A percentile compares a stretch with the other conserved stretches of the same genome.
Evolutionary conservation across 2,888 invertebrate genomes (phyloP).

Genomic region (Orchesella flavescens): DNA sequence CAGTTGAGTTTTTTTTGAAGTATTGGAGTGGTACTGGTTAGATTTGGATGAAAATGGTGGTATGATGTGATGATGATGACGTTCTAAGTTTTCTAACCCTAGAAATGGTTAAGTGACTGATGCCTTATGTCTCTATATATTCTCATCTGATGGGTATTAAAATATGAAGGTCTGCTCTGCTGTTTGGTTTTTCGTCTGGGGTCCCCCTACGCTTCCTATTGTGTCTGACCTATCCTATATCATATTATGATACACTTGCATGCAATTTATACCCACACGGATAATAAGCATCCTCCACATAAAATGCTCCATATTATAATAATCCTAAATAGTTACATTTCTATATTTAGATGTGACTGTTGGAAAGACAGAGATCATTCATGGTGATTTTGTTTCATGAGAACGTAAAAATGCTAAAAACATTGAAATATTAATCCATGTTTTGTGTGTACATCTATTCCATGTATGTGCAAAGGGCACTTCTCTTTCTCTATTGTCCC

Average conservation of each 20-base stretch:
- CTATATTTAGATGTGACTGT: constrained; percentile 3
- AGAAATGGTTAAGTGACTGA: constrained; percentile 34
- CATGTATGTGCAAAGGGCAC: neutral
- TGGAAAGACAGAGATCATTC: constrained; percentile 20
- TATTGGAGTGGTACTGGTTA: constrained; percentile 48
- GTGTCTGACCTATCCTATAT: constrained; percentile 7
- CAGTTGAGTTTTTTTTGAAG: constrained; percentile 63
- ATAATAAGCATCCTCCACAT: constrained; percentile 23
- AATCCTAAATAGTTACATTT: neutral
- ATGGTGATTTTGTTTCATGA: constrained; percentile 38
- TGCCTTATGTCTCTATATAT: constrained; percentile 50
- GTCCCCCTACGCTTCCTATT: constrained; percentile 54
- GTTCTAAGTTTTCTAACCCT: constrained; percentile 40
- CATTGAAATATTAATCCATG: constrained; percentile 43
- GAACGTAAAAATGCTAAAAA: constrained; percentile 12
- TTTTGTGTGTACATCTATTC: neutral
- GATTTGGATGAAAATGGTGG: constrained; percentile 17
- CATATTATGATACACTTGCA: constrained; percentile 6
- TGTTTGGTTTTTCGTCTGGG: constrained; percentile 1
- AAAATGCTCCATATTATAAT: constrained; percentile 21
- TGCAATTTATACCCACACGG: constrained; percentile 1
- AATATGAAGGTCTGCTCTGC: neutral
- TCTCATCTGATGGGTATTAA: neutral
- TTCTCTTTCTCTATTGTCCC: constrained; percentile 30
- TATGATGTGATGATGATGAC: constrained; percentile 40